Conservation (phyloP, 2,797 vertebrate species). For the Antrozous pallidus region DNA sequence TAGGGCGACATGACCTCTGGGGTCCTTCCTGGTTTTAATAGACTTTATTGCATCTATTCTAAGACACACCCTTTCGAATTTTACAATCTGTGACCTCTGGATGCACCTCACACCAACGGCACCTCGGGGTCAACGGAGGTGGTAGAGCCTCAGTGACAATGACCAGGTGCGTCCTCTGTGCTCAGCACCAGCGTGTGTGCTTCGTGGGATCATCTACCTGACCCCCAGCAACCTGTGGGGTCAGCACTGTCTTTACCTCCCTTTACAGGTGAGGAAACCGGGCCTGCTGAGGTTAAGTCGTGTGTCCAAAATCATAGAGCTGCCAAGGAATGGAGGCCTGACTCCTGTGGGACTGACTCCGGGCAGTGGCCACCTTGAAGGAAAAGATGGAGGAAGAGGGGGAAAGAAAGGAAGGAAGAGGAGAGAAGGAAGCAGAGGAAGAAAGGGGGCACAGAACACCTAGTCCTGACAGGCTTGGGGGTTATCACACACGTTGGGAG, state of each 20-base stretch:
- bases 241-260: not conserved
- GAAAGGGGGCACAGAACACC: not conserved
- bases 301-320: not conserved
- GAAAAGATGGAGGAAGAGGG: not conserved
- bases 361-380: not conserved
- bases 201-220: not conserved
- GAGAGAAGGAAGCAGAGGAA: not conserved
- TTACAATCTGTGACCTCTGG: not conserved
- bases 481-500: not conserved
- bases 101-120: not conserved
- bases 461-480: not conserved
- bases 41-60: not conserved
- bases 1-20: not conserved
- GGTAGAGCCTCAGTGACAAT: not conserved
- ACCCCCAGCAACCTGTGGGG: not conserved
- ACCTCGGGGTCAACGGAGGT: not conserved
- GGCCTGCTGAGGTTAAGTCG: not conserved
- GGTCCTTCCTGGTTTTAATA: not conserved
- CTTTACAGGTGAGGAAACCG: not conserved
- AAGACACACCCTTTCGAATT: not conserved
- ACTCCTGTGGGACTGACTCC: not conserved
- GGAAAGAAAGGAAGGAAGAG: not conserved
- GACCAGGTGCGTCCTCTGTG: not conserved
- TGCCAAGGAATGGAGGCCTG: not conserved
- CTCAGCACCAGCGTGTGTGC: accelerated